These are phyloP conservation scores for Eupristina koningsbergeri DNA, from an alignment of 1,140 invertebrate species.

Conservation along the genomic window DNA sequence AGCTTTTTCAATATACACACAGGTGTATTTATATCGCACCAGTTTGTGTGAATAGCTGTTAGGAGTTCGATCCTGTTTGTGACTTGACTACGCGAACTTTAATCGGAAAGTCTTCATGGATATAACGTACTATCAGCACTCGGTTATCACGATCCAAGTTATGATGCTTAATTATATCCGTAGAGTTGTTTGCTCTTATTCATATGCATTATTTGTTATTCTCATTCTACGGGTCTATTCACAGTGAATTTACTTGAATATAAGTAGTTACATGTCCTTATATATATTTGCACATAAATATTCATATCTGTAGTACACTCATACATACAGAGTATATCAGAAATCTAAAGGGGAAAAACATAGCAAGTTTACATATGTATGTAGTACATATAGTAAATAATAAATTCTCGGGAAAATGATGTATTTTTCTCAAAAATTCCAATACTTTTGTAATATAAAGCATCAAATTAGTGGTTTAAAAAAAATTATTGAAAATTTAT, in stretches of 20 bases:
- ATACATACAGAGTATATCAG: background rate
- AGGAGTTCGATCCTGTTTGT: background rate
- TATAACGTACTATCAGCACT: background rate
- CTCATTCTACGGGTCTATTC: background rate
- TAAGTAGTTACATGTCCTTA: too few species aligned
- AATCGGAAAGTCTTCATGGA: background rate
- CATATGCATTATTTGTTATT: background rate
- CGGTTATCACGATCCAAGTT: constrained; percentile 12
- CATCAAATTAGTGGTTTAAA: background rate
- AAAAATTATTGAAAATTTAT: background rate
- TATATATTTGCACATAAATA: too few species aligned
- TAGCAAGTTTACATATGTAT: too few species aligned
- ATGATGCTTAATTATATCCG: background rate
- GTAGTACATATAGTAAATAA: background rate
- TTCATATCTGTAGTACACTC: too few species aligned
- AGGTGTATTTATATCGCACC: background rate
- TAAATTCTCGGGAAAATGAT: background rate
- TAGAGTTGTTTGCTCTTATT: background rate
- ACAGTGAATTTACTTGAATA: background rate
- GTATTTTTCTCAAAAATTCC: too few species aligned
- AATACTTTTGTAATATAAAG: too few species aligned
- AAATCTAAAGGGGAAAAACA: background rate
- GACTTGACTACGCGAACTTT: background rate
- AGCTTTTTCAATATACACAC: background rate
- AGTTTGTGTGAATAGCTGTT: background rate